Evolutionary conservation across 2,113 vertebrate species (phyloP).

Genomic region (Phocoena phocoena): DNA sequence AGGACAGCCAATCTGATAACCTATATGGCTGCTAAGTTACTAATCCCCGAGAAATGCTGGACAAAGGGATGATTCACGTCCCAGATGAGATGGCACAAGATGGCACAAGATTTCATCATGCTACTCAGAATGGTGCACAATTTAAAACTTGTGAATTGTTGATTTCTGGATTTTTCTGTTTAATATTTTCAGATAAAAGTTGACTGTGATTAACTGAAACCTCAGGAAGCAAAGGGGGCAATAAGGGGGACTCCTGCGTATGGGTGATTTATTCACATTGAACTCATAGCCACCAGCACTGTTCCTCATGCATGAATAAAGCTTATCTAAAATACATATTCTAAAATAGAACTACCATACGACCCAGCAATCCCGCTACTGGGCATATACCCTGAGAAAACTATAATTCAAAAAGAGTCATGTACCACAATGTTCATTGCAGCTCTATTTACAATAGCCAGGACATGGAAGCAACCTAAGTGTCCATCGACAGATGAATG

Average conservation of each 20-base stretch:
- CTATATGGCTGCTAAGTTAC: not conserved
- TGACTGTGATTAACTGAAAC: not conserved
- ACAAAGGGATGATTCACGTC: not conserved
- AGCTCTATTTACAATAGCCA: too few species aligned
- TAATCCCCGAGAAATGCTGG: not conserved
- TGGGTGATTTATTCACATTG: not conserved
- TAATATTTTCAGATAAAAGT: not conserved
- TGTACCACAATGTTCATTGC: too few species aligned
- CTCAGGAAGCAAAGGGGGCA: not conserved
- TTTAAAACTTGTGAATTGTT: not conserved
- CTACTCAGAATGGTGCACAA: not conserved
- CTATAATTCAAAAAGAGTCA: too few species aligned
- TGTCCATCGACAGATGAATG: too few species aligned
- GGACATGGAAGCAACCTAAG: too few species aligned
- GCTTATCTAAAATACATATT: not conserved
- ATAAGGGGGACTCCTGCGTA: not conserved
- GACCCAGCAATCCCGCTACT: too few species aligned
- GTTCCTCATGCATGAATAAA: not conserved
- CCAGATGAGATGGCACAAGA: not conserved
- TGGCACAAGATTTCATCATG: not conserved
- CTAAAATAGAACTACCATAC: not conserved
- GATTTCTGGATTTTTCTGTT: not conserved
- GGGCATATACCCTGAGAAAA: too few species aligned
- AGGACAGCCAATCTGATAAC: not conserved
- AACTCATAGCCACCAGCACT: not conserved